Base-by-base conservation (phyloP, 2,888 invertebrate species). In the Cryptophagus acutangulus region DNA sequence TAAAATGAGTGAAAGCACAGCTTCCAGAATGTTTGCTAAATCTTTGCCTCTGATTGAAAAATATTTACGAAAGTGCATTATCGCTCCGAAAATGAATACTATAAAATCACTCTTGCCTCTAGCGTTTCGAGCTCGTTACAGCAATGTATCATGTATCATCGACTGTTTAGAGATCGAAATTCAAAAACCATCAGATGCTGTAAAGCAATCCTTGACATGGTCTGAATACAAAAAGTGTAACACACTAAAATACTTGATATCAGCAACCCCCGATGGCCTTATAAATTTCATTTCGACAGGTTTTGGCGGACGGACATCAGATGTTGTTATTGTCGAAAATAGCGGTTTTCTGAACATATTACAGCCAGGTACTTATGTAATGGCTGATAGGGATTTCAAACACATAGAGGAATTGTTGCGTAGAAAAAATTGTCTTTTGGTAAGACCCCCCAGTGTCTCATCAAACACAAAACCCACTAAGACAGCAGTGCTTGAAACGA, bases 161-260 rank as follows among this genome's bases (percentile, higher is more conserved):
- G 56, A 61, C 47, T 49, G 49, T 20, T 52, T 59, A 25, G 56
- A 59, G 46, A 54, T 57, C 5, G 36, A 46, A 42, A 54, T 58
- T 13, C 40, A 58, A 28, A 55, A 58, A 41, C 56, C 56, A 31
- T 40, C 39, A 12, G 41, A 58, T 51, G 34, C 58, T 13, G 17
- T 51, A 8, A 12, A 51, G 28, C 58, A 61, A 36, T 35, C 55
- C 12, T 37, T 55, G 6, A 56, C 58, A 6, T 59, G 55, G 55
- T 61, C 58, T 2, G 52, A 58, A 3, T 60, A 58, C 38, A 59
- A 59, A 47, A 51, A 57, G 26, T 40, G 46, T 17, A 58, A 61
- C 45, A 56, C 58, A 2, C 14, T 57, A 14, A 61, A 62, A 43
- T 61, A 54, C 55, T 49, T 58, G 28, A 52, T 59, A 29, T 53